Conservation (phyloP, 1,140 invertebrate genomes). For the Pygmarrhopalites habei region DNA sequence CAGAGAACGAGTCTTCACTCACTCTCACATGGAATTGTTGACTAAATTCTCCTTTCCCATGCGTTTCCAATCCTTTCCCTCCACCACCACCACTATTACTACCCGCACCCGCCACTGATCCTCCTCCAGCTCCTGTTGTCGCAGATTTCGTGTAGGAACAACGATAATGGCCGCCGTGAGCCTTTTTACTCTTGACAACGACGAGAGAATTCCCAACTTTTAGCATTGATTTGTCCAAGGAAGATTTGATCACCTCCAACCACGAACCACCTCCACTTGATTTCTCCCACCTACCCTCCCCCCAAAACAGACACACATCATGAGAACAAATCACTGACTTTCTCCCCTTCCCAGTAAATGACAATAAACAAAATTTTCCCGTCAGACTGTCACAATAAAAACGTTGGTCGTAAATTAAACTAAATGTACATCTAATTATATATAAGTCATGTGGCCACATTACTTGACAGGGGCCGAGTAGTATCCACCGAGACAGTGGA, state of each 20-base stretch:
- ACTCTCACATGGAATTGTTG: slow-evolving; percentile 25
- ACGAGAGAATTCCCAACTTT: slow-evolving; percentile 30
- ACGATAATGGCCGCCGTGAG: slow-evolving; percentile 21
- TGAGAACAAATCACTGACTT: too few species aligned
- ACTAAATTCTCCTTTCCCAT: too few species aligned
- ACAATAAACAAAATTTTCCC: too few species aligned
- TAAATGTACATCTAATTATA: too few species aligned
- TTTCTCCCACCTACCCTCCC: slow-evolving; percentile 38
- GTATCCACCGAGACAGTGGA: slow-evolving; percentile 28
- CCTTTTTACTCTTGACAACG: slow-evolving; percentile 15
- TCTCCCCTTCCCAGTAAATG: too few species aligned
- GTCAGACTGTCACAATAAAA: too few species aligned
- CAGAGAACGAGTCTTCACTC: slow-evolving; percentile 17
- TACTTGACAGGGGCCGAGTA: slow-evolving; percentile 13
- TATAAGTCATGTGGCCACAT: too few species aligned
- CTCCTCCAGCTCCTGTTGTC: not conserved
- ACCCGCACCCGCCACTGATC: too few species aligned
- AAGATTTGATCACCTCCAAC: slow-evolving; percentile 14
- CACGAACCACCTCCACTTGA: slow-evolving; percentile 26
- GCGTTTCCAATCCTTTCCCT: too few species aligned
- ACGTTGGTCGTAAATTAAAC: too few species aligned
- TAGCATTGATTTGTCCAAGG: slow-evolving; percentile 15
- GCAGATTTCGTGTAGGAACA: slow-evolving; percentile 6
- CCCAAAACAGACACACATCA: too few species aligned
- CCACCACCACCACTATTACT: too few species aligned